Percentiles rank a stretch among this genome's conserved stretches.
phyloP scores from a whole-genome alignment of 2,888 invertebrate genomes.

The Caradrina clavipalpis region DNA sequence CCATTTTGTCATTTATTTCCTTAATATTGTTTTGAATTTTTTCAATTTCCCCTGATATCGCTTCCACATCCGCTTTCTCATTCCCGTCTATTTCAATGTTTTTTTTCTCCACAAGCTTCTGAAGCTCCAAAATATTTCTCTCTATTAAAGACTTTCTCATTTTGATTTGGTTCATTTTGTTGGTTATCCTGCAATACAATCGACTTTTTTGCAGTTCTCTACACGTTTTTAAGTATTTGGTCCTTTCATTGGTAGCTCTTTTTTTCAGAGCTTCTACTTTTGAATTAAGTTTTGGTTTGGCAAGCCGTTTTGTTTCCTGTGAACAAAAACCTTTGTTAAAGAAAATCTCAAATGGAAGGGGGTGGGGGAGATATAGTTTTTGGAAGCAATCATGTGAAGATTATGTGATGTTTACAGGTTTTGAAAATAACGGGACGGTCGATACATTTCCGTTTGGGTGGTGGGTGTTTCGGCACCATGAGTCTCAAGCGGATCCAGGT shows the following conservation, averaged over 20 bases:
- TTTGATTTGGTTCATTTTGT: background rate
- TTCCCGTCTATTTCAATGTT: constrained; percentile 1
- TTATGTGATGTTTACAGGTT: constrained; percentile 72
- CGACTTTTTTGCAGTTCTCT: background rate
- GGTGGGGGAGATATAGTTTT: background rate
- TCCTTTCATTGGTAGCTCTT: background rate
- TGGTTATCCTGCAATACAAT: background rate
- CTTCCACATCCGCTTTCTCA: background rate
- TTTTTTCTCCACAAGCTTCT: background rate
- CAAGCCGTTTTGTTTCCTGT: constrained; percentile 27
- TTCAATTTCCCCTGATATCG: background rate
- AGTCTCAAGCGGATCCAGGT: constrained; percentile 78
- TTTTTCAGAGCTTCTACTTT: constrained; percentile 19
- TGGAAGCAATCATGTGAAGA: background rate
- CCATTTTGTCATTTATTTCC: background rate
- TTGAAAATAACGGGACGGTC: constrained; percentile 81
- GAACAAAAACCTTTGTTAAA: constrained; percentile 17
- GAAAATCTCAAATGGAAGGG: background rate
- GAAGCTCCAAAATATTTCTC: background rate
- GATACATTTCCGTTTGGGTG: constrained; percentile 80
- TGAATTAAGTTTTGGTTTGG: constrained; percentile 15
- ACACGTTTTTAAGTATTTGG: background rate
- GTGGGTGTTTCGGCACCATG: constrained; percentile 75
- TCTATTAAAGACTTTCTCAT: background rate
- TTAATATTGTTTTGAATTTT: constrained; percentile 14